Evolutionary conservation across 2,888 invertebrate species (phyloP).

Genomic region (Euzophera pinguis): DNA sequence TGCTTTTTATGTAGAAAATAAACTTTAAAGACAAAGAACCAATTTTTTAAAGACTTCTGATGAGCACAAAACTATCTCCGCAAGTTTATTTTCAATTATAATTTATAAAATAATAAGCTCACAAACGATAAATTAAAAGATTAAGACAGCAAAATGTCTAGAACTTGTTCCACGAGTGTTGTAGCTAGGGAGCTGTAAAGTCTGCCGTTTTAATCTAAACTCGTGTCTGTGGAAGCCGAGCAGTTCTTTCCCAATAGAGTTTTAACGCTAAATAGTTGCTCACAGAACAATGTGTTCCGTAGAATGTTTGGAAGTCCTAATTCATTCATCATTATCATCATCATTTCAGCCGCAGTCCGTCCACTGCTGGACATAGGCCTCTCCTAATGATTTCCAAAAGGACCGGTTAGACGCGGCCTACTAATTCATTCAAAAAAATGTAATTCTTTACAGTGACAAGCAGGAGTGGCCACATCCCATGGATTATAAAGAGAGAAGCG

Average conservation of each 20-base stretch:
- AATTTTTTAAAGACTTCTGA: neutral
- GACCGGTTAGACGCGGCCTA: too few species aligned
- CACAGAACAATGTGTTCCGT: too few species aligned
- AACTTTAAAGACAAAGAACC: neutral
- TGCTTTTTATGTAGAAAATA: too few species aligned
- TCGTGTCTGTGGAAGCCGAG: neutral
- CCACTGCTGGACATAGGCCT: too few species aligned
- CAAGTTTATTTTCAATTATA: neutral
- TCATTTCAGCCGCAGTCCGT: too few species aligned
- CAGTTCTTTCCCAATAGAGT: neutral
- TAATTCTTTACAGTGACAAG: too few species aligned
- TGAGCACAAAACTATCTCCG: neutral
- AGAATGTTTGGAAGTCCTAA: too few species aligned
- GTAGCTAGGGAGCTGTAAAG: conserved; percentile 5
- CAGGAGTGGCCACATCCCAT: too few species aligned
- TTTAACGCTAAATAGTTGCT: neutral
- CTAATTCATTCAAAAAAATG: too few species aligned
- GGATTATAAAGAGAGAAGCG: too few species aligned
- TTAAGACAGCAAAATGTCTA: neutral
- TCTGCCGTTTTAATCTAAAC: conserved; percentile 7
- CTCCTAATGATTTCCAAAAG: too few species aligned
- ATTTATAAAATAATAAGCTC: neutral
- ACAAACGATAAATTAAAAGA: neutral
- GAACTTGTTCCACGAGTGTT: neutral
- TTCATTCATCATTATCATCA: too few species aligned